Percentiles rank a stretch among this genome's conserved stretches.
Conservation (phyloP, 1,140 invertebrate genomes). For the Cryptotermes secundus region DNA sequence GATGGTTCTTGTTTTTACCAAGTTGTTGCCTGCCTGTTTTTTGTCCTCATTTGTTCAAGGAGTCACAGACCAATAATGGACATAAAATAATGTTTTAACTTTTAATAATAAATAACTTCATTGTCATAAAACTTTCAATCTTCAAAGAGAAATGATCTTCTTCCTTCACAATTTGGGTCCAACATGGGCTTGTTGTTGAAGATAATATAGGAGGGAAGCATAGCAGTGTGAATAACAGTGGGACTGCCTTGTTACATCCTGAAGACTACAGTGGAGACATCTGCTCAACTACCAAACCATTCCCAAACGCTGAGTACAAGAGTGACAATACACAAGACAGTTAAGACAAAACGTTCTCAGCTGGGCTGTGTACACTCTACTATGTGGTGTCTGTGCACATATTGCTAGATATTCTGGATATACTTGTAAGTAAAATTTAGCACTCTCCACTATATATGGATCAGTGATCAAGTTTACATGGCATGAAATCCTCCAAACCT, state of each 20-base stretch:
- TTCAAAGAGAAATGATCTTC: not conserved
- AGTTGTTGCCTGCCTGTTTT: not conserved
- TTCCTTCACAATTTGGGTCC: not conserved
- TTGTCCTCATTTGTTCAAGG: not conserved
- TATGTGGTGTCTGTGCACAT: not conserved
- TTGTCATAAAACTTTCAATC: not conserved
- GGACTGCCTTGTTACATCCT: not conserved
- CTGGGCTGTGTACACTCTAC: not conserved
- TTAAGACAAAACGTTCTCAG: not conserved
- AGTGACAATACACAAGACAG: not conserved
- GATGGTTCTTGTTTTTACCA: not conserved
- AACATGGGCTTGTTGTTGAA: slow-evolving; percentile 1
- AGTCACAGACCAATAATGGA: not conserved
- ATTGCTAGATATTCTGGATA: not conserved
- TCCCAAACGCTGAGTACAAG: not conserved
- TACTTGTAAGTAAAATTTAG: not conserved
- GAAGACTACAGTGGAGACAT: not conserved
- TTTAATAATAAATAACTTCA: slow-evolving; percentile 19
- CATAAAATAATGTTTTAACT: not conserved
- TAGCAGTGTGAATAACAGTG: not conserved
- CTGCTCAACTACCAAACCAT: not conserved
- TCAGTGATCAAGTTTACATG: too few relatives aligned
- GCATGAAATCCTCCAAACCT: too few relatives aligned
- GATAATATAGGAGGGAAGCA: not conserved
- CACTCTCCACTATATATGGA: not conserved